These are phyloP conservation scores for Drosophila suzukii DNA, from an alignment of 1,140 invertebrate species.

Conservation along the genomic window DNA sequence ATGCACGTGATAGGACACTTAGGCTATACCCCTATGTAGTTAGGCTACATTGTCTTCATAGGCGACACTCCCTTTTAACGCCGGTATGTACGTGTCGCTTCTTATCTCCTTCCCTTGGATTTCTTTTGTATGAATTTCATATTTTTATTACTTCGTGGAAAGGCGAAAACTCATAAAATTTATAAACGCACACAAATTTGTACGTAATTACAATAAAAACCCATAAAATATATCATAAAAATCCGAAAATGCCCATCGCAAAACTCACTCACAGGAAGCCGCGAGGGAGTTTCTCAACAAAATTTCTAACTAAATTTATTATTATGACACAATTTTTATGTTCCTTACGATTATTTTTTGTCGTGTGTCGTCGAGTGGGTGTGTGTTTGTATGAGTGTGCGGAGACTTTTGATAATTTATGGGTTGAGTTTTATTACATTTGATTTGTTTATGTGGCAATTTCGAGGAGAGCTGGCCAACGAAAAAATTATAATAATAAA, in stretches of 20 bases:
- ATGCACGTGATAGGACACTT: conserved; percentile 51
- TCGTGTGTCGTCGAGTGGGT: conserved; percentile 26
- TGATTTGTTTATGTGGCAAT: conserved; percentile 71
- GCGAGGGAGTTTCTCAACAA: conserved; percentile 41
- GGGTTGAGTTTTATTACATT: conserved; percentile 74
- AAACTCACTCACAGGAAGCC: conserved; percentile 40
- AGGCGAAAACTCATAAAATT: conserved; percentile 52
- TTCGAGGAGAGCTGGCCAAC: conserved; percentile 28
- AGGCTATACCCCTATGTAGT: background rate
- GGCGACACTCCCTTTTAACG: conserved; percentile 43
- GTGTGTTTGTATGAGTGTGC: conserved; percentile 6
- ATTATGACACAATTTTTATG: conserved; percentile 79
- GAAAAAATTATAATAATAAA: conserved; percentile 37
- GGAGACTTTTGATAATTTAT: conserved; percentile 61
- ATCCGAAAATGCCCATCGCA: conserved; percentile 51
- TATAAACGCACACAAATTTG: conserved; percentile 69
- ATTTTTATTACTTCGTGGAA: conserved; percentile 81
- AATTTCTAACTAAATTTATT: conserved; percentile 68
- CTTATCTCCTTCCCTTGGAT: conserved; percentile 35
- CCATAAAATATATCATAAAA: conserved; percentile 74
- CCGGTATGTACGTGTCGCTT: conserved; percentile 38
- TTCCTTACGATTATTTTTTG: conserved; percentile 44
- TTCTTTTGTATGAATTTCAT: conserved; percentile 55
- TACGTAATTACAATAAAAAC: conserved; percentile 81
- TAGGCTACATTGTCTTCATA: conserved; percentile 24